phyloP scores from a whole-genome alignment of 2,113 vertebrate genomes.

The Apeltes quadracus region DNA sequence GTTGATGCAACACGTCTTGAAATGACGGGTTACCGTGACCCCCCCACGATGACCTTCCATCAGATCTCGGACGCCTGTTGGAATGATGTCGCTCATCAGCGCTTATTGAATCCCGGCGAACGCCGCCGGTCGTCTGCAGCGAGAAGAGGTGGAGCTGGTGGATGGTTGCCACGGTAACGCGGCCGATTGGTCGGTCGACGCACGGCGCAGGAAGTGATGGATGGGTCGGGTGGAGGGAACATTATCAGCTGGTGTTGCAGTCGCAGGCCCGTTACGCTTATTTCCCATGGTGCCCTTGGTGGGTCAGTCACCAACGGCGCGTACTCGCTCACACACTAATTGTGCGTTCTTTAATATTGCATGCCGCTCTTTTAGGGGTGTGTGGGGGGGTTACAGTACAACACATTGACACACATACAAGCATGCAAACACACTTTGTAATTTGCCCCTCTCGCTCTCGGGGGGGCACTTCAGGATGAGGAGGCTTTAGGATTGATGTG shows the following conservation, averaged over 20 bases:
- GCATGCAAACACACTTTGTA: constrained; percentile 57
- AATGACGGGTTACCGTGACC: too few relatives aligned
- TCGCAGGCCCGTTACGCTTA: constrained; percentile 64
- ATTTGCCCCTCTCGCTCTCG: constrained; percentile 73
- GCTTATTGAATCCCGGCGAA: constrained; percentile 15
- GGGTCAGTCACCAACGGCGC: constrained; percentile 57
- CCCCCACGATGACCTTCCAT: too few relatives aligned
- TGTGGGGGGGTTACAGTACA: constrained; percentile 78
- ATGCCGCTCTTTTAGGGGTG: constrained; percentile 88
- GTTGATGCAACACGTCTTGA: not conserved
- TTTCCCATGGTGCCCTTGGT: constrained; percentile 75
- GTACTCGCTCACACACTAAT: constrained; percentile 62
- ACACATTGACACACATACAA: constrained; percentile 69
- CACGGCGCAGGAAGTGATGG: constrained; percentile 58
- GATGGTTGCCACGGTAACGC: constrained; percentile 28
- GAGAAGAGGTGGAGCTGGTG: not conserved
- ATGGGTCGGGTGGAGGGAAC: constrained; percentile 40
- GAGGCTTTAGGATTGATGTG: constrained; percentile 86
- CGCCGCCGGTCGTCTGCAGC: not conserved
- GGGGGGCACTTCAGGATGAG: constrained; percentile 88
- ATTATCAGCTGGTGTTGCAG: constrained; percentile 61
- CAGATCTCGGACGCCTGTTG: too few relatives aligned
- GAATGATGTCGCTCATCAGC: constrained; percentile 11
- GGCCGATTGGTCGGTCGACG: constrained; percentile 44
- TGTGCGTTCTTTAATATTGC: constrained; percentile 91